These are phyloP conservation scores for Amblyjoppa proteus DNA, from an alignment of 2,888 invertebrate species.

Conservation along the genomic window DNA sequence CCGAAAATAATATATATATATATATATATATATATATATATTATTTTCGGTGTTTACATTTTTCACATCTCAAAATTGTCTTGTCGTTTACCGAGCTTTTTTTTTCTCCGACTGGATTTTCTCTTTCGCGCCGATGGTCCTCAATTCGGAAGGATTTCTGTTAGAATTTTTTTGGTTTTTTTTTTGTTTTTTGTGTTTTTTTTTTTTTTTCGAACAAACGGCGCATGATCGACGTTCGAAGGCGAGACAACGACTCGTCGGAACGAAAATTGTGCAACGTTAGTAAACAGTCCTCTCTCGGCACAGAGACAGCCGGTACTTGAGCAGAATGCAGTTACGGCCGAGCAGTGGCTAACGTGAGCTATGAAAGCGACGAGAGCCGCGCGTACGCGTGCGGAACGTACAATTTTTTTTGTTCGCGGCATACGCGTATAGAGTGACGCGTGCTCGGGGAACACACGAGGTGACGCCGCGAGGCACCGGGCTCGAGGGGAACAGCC, in stretches of 20 bases:
- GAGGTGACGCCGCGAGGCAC: slow-evolving; percentile 22
- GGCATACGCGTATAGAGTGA: background rate
- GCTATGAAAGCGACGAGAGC: slow-evolving; percentile 34
- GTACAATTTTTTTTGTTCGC: slow-evolving; percentile 62
- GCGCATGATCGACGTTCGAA: background rate
- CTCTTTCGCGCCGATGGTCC: background rate
- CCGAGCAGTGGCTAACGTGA: slow-evolving; percentile 38
- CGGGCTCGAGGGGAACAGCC: slow-evolving; percentile 45
- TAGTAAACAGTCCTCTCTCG: background rate
- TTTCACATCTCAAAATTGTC: too few relatives aligned
- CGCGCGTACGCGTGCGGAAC: slow-evolving; percentile 48
- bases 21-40: too few relatives aligned
- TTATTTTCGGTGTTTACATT: too few relatives aligned
- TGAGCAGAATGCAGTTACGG: slow-evolving; percentile 52
- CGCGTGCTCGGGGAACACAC: slow-evolving; percentile 13
- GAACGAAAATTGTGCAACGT: slow-evolving; percentile 54
- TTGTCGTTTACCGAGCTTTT: background rate
- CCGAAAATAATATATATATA: too few relatives aligned
- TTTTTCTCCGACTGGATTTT: background rate
- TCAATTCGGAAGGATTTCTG: background rate
- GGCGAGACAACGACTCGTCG: background rate
- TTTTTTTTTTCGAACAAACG: background rate
- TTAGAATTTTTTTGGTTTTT: background rate
- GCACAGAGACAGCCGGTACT: slow-evolving; percentile 7
- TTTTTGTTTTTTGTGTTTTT: background rate